Percentiles rank a stretch among this genome's conserved stretches.
These are phyloP conservation scores for Xenopus petersii DNA, from an alignment of 2,797 vertebrate genomes.

Conservation along the genomic window DNA sequence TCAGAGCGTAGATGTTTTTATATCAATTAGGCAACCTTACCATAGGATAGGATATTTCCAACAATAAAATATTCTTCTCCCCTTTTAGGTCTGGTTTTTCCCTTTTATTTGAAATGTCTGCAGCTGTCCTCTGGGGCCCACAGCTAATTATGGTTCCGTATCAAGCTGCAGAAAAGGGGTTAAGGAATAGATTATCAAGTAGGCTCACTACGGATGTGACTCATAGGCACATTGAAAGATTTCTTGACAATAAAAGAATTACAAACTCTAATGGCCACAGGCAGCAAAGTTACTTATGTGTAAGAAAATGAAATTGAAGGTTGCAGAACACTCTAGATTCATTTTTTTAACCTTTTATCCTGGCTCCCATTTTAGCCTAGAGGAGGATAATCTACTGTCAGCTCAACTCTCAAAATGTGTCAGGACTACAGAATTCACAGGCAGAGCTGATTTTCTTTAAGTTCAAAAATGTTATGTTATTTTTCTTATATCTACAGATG, in stretches of 20 bases:
- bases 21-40: too few species aligned
- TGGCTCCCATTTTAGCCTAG: constrained; percentile 25
- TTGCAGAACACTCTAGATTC: constrained; percentile 28
- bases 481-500: too few species aligned
- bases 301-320: constrained; percentile 43
- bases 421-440: constrained; percentile 6
- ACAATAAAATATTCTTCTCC: too few species aligned
- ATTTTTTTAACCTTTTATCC: constrained; percentile 40
- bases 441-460: not conserved
- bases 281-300: constrained; percentile 38
- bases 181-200: constrained; percentile 28
- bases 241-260: constrained; percentile 36
- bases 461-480: too few species aligned
- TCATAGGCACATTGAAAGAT: constrained; percentile 20
- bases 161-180: not conserved
- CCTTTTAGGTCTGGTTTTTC: not conserved
- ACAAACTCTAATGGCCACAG: constrained; percentile 31
- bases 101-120: not conserved
- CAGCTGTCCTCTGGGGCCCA: not conserved
- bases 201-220: constrained; percentile 22
- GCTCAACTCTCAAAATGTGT: constrained; percentile 18
- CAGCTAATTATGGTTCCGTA: not conserved
- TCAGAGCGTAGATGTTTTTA: too few species aligned
- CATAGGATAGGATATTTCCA: too few species aligned
- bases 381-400: constrained; percentile 42